Percentiles rank a stretch among this genome's conserved stretches.
Conservation (phyloP, 2,797 vertebrate genomes). For the Onychomys torridus region DNA sequence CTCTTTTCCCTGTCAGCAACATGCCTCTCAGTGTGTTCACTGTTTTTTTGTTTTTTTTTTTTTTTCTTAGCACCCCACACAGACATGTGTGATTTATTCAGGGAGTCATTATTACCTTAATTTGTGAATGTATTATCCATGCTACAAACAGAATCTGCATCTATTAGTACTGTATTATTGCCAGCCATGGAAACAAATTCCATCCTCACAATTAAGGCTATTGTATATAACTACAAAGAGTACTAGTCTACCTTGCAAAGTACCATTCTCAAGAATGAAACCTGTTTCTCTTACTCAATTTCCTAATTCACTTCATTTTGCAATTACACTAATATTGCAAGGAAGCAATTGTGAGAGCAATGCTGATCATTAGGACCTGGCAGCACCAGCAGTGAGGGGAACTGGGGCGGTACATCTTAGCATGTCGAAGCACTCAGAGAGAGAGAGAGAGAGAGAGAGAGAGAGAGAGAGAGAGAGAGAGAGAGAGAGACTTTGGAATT, state of each 20-base stretch:
- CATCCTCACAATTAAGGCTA: neutral
- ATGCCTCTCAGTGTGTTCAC: neutral
- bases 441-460: neutral
- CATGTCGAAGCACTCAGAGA: neutral
- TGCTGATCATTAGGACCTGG: neutral
- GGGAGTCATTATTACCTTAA: neutral
- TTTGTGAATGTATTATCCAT: neutral
- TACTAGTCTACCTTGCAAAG: neutral
- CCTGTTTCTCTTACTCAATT: neutral
- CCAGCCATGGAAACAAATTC: neutral
- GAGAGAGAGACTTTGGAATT: neutral
- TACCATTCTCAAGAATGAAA: neutral
- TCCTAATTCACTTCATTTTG: neutral
- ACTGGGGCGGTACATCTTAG: neutral
- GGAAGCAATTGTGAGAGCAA: neutral
- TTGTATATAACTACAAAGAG: neutral
- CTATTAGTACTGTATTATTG: neutral
- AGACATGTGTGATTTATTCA: neutral
- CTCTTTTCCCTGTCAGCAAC: too few relatives aligned
- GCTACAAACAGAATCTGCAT: neutral
- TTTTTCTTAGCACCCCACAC: neutral
- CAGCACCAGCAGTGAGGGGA: neutral
- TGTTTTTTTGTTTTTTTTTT: neutral
- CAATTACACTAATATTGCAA: neutral
- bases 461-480: neutral